These are phyloP conservation scores for Paradoxurus hermaphroditus DNA, from an alignment of 2,113 vertebrate genomes.

Conservation along the genomic window DNA sequence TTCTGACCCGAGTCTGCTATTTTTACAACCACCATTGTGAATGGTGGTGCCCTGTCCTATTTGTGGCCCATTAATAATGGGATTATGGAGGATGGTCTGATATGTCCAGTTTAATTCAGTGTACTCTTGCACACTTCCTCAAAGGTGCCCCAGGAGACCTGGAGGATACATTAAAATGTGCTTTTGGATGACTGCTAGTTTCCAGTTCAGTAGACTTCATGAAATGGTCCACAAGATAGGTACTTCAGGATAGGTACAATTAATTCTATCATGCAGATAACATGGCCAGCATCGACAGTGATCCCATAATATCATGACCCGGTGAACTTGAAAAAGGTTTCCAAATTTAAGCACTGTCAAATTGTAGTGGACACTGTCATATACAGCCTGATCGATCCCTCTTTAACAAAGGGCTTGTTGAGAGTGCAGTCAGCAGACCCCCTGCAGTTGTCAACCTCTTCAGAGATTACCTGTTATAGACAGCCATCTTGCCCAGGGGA, in stretches of 20 bases:
- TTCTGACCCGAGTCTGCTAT: background rate
- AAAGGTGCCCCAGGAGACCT: background rate
- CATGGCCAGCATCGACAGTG: background rate
- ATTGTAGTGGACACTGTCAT: background rate
- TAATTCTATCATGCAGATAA: background rate
- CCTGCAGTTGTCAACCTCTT: background rate
- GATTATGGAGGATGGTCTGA: background rate
- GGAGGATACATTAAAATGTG: background rate
- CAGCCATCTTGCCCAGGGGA: background rate
- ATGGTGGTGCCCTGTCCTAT: background rate
- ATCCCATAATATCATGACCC: background rate
- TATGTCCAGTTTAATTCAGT: background rate
- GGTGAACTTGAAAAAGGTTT: background rate
- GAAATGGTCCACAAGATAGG: background rate
- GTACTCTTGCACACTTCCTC: background rate
- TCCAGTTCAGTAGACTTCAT: background rate
- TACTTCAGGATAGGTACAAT: background rate
- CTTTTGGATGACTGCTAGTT: background rate
- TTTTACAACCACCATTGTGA: slow-evolving; percentile 10
- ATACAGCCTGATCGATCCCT: background rate
- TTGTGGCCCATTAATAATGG: background rate
- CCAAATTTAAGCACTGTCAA: background rate
- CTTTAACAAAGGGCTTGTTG: background rate
- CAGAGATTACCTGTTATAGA: background rate
- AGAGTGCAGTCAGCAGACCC: background rate